A percentile compares a stretch with the other conserved stretches of the same genome.
phyloP scores from a whole-genome alignment of 2,797 vertebrate species.

The Steatocranus sp. region DNA sequence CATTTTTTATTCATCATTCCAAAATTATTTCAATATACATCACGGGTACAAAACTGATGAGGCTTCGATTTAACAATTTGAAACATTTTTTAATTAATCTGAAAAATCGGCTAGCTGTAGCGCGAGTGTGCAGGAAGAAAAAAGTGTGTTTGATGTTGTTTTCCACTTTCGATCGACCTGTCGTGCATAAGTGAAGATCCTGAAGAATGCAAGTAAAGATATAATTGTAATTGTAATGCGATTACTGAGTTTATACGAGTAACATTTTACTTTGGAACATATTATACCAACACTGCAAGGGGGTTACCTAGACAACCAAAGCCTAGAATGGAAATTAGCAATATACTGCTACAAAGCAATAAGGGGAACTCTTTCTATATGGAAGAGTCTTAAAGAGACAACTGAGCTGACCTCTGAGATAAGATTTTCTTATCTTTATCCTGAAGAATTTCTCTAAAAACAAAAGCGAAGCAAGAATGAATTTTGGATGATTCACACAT shows the following conservation, averaged over 20 bases:
- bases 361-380: neutral
- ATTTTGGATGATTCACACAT: neutral
- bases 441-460: neutral
- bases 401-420: neutral
- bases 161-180: too few species aligned
- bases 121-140: neutral
- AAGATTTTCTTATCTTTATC: neutral
- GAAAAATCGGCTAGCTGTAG: neutral
- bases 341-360: neutral
- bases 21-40: neutral
- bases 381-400: neutral
- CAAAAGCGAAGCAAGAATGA: neutral
- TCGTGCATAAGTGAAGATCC: neutral
- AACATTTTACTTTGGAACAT: neutral
- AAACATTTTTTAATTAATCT: neutral
- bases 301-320: neutral
- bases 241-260: neutral
- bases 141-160: neutral
- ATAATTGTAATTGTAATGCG: neutral
- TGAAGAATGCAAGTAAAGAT: neutral
- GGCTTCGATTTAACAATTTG: neutral
- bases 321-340: neutral
- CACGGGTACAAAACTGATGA: neutral
- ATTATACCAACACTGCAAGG: neutral
- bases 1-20: neutral